A percentile compares a stretch with the other conserved stretches of the same genome.
These are phyloP conservation scores for Eurystomus glaucurus DNA, from an alignment of 2,797 vertebrate genomes.

Conservation along the genomic window DNA sequence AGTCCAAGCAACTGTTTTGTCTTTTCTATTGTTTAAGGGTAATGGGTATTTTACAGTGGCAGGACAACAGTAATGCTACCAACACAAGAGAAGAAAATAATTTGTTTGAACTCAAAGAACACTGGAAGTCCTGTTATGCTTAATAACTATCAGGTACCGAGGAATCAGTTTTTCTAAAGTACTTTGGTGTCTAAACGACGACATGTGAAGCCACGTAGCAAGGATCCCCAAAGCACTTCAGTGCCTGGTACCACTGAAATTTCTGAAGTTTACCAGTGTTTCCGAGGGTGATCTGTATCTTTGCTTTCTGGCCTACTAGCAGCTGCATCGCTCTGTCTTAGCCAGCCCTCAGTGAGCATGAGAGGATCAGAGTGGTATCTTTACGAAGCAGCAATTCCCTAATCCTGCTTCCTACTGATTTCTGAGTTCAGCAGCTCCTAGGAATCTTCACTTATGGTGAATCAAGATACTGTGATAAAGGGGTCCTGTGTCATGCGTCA, in stretches of 20 bases:
- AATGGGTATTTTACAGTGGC: background rate
- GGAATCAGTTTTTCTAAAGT: background rate
- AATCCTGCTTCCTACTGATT: background rate
- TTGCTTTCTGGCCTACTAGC: background rate
- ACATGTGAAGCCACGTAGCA: background rate
- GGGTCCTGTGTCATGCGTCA: background rate
- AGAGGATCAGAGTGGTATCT: background rate
- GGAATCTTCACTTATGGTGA: background rate
- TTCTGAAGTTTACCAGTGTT: background rate
- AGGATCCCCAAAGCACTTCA: background rate
- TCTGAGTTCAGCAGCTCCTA: background rate
- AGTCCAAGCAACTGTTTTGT: background rate
- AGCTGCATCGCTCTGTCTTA: background rate
- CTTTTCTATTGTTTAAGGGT: background rate
- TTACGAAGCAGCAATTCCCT: background rate
- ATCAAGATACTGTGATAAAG: background rate
- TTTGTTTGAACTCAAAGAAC: background rate
- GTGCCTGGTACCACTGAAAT: background rate
- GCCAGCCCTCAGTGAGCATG: background rate
- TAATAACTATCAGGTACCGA: background rate
- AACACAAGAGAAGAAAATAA: background rate
- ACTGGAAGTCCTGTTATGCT: background rate
- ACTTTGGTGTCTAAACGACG: background rate
- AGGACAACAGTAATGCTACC: background rate
- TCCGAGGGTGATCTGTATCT: background rate